phyloP scores from a whole-genome alignment of 2,113 vertebrate genomes.

The Thunnus maccoyii region DNA sequence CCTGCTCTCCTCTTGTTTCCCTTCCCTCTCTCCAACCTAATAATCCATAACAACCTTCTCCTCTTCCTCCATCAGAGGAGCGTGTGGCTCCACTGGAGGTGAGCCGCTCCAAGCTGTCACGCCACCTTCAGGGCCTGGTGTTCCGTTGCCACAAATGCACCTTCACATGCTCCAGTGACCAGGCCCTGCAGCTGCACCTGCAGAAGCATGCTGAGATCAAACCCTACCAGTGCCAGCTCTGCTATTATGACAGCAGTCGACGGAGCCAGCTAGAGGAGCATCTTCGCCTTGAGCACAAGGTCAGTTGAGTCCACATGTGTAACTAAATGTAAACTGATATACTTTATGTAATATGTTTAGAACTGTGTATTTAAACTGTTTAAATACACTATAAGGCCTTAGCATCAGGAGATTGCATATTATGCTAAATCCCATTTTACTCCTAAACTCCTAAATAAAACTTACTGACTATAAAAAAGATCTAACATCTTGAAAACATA shows the following conservation, averaged over 20 bases:
- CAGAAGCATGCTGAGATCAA: slow-evolving; percentile 96
- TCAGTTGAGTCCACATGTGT: slow-evolving; percentile 69
- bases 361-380: too few relatives aligned
- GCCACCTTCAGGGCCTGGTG: slow-evolving; percentile 95
- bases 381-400: too few relatives aligned
- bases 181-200: slow-evolving; percentile 95
- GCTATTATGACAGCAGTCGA: slow-evolving; percentile 96
- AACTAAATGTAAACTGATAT: slow-evolving; percentile 3
- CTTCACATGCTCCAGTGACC: slow-evolving; percentile 97
- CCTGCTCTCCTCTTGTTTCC: background rate
- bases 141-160: slow-evolving; percentile 99
- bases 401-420: too few relatives aligned
- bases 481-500: background rate
- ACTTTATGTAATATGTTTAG: background rate
- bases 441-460: background rate
- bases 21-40: background rate
- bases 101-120: slow-evolving; percentile 96
- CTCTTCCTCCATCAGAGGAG: slow-evolving; percentile 88
- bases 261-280: slow-evolving; percentile 93
- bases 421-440: too few relatives aligned
- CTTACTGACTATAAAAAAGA: background rate
- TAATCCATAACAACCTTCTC: slow-evolving; percentile 1
- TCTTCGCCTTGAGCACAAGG: slow-evolving; percentile 97
- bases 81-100: slow-evolving; percentile 96
- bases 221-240: slow-evolving; percentile 98